These are phyloP conservation scores for Fukomys damarensis DNA, from an alignment of 2,113 vertebrate genomes.

Conservation along the genomic window DNA sequence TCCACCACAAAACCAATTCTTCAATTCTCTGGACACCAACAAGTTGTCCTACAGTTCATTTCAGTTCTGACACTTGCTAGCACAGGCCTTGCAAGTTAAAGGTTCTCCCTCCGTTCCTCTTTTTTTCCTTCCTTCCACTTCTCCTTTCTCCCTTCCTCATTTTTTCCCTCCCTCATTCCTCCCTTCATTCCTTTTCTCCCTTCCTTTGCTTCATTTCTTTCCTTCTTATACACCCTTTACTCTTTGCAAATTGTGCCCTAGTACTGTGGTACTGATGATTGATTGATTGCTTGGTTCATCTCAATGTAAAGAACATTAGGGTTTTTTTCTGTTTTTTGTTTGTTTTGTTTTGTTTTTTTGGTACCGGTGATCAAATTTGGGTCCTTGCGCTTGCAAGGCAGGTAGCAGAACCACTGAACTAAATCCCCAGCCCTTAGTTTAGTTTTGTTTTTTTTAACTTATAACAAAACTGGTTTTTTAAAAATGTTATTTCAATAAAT, in stretches of 20 bases:
- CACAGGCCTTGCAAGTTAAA: background rate
- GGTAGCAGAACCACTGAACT: too few species aligned
- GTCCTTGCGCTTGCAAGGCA: too few species aligned
- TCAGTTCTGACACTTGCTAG: background rate
- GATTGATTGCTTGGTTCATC: background rate
- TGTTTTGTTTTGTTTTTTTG: too few species aligned
- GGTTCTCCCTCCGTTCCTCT: background rate
- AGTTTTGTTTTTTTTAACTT: conserved; percentile 21
- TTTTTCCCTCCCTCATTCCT: background rate
- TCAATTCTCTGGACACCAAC: background rate
- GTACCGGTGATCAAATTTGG: too few species aligned
- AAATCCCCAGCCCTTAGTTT: too few species aligned
- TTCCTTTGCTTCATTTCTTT: background rate
- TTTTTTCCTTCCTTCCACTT: background rate
- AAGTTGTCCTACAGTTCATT: background rate
- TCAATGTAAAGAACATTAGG: background rate
- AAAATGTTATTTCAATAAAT: conserved; percentile 13
- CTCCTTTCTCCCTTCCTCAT: background rate
- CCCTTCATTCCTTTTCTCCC: background rate
- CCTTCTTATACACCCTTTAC: background rate
- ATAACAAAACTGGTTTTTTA: background rate
- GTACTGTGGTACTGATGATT: background rate
- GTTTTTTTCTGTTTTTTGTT: too few species aligned
- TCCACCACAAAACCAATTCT: background rate
- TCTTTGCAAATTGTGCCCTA: background rate